A percentile compares a stretch with the other conserved stretches of the same genome.
Conservation (phyloP, 2,888 invertebrate species). For the Phyto melanocephala region DNA sequence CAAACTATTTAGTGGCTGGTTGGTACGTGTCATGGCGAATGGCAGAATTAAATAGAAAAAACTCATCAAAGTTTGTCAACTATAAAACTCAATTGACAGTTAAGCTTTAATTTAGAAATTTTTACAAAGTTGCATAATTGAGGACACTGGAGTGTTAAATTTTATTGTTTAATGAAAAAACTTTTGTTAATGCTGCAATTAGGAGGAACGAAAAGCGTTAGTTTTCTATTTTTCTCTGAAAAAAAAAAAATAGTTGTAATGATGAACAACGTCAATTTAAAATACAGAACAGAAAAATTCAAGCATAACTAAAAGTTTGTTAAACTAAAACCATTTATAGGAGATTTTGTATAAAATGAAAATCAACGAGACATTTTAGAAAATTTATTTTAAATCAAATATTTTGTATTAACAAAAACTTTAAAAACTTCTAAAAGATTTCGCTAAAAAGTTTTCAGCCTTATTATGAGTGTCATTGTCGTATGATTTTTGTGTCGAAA, state of each 20-base stretch:
- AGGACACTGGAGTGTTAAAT: not conserved
- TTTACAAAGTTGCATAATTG: conserved; percentile 16
- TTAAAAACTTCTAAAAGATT: too few relatives aligned
- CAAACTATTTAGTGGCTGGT: conserved; percentile 45
- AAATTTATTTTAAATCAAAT: too few relatives aligned
- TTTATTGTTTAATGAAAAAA: not conserved
- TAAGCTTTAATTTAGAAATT: not conserved
- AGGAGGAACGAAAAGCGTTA: not conserved
- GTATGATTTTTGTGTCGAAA: too few relatives aligned
- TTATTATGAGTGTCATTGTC: too few relatives aligned
- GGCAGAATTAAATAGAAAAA: not conserved
- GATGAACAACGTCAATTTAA: too few relatives aligned
- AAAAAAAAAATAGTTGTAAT: not conserved
- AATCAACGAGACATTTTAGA: too few relatives aligned
- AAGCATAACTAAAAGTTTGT: too few relatives aligned
- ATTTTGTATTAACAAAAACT: too few relatives aligned
- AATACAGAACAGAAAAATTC: too few relatives aligned
- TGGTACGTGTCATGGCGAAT: not conserved
- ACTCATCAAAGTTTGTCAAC: conserved; percentile 28
- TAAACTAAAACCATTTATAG: too few relatives aligned
- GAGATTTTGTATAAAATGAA: too few relatives aligned
- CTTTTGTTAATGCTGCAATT: not conserved
- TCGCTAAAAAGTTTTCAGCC: too few relatives aligned
- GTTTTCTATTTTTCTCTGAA: not conserved
- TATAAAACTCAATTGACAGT: conserved; percentile 14